Conservation (phyloP, 2,888 invertebrate genomes). For the Lasius platythorax region DNA sequence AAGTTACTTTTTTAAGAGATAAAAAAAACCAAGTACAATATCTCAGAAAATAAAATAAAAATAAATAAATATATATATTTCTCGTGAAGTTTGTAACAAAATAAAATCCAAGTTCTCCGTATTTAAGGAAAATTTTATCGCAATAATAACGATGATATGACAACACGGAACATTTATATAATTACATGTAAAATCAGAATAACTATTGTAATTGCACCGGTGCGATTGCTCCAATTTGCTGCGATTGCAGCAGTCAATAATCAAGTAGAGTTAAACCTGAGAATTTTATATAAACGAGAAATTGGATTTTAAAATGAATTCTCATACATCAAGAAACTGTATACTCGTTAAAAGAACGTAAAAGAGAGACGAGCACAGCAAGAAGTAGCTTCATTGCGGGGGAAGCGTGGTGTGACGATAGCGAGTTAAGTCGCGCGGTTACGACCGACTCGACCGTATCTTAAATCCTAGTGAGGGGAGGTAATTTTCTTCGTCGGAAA, state of each 20-base stretch:
- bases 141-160: neutral
- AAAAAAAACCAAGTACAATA: neutral
- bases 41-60: neutral
- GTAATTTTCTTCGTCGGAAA: conserved; percentile 82
- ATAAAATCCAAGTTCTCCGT: neutral
- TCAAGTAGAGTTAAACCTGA: neutral
- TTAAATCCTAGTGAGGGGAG: conserved; percentile 71
- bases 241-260: neutral
- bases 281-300: neutral
- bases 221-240: neutral
- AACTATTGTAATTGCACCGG: neutral
- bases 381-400: conserved; percentile 44
- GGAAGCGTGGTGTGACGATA: conserved; percentile 50
- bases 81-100: neutral
- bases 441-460: conserved; percentile 73
- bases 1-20: neutral
- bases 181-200: neutral
- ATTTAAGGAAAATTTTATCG: neutral
- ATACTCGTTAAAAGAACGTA: neutral
- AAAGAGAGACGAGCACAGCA: neutral
- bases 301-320: conserved; percentile 14
- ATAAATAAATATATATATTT: neutral
- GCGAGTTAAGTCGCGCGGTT: conserved; percentile 79
- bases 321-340: neutral
- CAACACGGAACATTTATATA: neutral